Evolutionary conservation across 1,140 invertebrate genomes (phyloP).

Genomic region (Trachymyrmex cornetzi): DNA sequence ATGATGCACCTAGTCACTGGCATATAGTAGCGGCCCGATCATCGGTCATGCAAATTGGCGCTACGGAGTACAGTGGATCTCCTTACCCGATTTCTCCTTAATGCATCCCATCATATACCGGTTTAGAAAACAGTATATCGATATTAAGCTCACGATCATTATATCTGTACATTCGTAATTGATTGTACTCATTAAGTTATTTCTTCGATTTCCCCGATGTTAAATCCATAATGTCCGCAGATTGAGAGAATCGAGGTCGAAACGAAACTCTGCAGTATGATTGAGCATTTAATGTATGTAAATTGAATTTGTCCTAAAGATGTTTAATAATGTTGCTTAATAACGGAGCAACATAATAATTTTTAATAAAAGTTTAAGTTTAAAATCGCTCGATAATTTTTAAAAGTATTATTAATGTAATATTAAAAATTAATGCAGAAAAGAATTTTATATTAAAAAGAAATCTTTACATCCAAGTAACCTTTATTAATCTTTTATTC

Average conservation of each 20-base stretch:
- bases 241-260: not conserved
- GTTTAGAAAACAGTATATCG: conserved; percentile 51
- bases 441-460: not conserved
- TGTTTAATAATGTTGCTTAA: not conserved
- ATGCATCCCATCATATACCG: conserved; percentile 32
- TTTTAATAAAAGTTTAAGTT: too few species aligned
- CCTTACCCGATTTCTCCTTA: conserved; percentile 13
- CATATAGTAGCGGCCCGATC: conserved; percentile 67
- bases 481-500: too few species aligned
- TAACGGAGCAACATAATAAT: not conserved
- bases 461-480: too few species aligned
- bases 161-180: conserved; percentile 40
- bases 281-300: not conserved
- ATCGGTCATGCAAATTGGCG: conserved; percentile 77
- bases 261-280: not conserved
- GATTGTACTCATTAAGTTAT: conserved; percentile 28
- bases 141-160: conserved; percentile 43
- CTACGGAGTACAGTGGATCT: conserved; percentile 44
- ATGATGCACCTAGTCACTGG: conserved; percentile 77
- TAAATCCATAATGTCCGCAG: not conserved
- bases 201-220: not conserved
- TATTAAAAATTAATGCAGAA: not conserved
- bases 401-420: not conserved
- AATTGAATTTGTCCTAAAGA: not conserved
- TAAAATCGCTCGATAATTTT: not conserved